Percentiles rank a stretch among this genome's conserved stretches.
These are phyloP conservation scores for Nibea albiflora DNA, from an alignment of 2,113 vertebrate genomes.

Conservation along the genomic window DNA sequence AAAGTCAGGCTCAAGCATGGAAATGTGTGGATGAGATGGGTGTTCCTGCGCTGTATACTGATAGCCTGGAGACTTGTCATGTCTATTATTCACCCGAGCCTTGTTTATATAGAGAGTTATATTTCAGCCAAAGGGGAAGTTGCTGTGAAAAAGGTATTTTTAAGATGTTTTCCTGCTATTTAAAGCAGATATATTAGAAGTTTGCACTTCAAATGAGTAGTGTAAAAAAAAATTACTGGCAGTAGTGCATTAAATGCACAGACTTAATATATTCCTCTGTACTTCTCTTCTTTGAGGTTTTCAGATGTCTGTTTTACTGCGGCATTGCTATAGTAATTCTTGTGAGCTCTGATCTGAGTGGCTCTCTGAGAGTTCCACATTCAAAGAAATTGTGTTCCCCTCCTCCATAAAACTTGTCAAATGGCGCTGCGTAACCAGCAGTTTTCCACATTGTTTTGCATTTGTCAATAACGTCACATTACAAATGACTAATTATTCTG, in stretches of 20 bases:
- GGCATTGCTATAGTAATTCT: not conserved
- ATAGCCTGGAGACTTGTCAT: slow-evolving; percentile 43
- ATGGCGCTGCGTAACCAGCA: slow-evolving; percentile 25
- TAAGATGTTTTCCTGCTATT: not conserved
- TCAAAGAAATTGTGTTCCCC: slow-evolving; percentile 8
- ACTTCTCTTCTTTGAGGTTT: not conserved
- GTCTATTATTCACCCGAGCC: slow-evolving; percentile 27
- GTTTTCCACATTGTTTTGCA: slow-evolving; percentile 49
- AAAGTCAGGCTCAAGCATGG: slow-evolving; percentile 54
- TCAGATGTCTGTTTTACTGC: not conserved
- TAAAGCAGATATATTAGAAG: too few species aligned
- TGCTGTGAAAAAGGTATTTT: not conserved
- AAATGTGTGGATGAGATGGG: slow-evolving; percentile 67
- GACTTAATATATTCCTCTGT: not conserved
- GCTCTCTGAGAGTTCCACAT: slow-evolving; percentile 21
- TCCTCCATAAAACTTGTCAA: slow-evolving; percentile 24
- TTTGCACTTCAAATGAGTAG: not conserved
- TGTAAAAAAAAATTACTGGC: not conserved
- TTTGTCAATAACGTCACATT: slow-evolving; percentile 7
- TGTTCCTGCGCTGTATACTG: slow-evolving; percentile 60
- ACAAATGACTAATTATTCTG: not conserved
- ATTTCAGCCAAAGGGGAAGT: not conserved
- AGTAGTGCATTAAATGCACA: not conserved
- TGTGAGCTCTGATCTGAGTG: slow-evolving; percentile 17
- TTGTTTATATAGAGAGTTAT: not conserved